Percentiles rank a stretch among this genome's conserved stretches.
Evolutionary conservation across 1,140 invertebrate species (phyloP).

Genomic region (Conus ventricosus): DNA sequence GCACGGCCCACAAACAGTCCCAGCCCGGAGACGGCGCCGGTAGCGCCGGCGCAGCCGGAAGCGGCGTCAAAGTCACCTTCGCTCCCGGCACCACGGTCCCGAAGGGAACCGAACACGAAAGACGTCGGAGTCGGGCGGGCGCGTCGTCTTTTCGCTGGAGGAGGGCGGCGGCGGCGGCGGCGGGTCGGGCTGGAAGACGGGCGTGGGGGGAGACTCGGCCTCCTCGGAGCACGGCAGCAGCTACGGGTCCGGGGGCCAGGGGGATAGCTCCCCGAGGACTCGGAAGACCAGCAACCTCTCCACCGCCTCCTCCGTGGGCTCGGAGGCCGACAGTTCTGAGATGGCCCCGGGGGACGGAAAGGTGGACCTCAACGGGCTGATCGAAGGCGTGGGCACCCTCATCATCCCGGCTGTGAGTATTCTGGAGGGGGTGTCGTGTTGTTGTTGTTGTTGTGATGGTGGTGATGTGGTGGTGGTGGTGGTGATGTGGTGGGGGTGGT

Average conservation of each 20-base stretch:
- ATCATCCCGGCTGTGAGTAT: constrained; percentile 64
- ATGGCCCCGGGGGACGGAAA: constrained; percentile 39
- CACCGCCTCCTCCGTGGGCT: constrained; percentile 49
- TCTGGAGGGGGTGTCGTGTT: background rate
- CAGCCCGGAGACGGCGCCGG: background rate
- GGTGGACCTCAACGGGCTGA: constrained; percentile 58
- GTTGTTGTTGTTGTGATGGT: background rate
- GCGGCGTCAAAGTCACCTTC: constrained; percentile 27
- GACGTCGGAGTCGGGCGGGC: background rate
- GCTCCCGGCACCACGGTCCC: background rate
- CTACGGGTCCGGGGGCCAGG: background rate
- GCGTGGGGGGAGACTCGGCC: background rate
- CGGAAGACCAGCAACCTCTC: constrained; percentile 61
- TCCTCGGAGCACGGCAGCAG: background rate
- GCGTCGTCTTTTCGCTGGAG: background rate
- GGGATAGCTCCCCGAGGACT: constrained; percentile 33
- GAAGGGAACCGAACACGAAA: background rate
- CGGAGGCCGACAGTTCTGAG: constrained; percentile 51
- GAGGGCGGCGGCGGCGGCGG: background rate
- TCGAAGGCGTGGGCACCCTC: constrained; percentile 62
- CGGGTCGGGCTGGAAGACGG: background rate
- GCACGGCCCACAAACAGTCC: background rate
- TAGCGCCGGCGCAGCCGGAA: background rate
- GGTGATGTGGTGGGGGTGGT: background rate
- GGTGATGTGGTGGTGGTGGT: background rate